A percentile compares a stretch with the other conserved stretches of the same genome.
Conservation (phyloP, 2,888 invertebrate genomes). For the Patella depressa region DNA sequence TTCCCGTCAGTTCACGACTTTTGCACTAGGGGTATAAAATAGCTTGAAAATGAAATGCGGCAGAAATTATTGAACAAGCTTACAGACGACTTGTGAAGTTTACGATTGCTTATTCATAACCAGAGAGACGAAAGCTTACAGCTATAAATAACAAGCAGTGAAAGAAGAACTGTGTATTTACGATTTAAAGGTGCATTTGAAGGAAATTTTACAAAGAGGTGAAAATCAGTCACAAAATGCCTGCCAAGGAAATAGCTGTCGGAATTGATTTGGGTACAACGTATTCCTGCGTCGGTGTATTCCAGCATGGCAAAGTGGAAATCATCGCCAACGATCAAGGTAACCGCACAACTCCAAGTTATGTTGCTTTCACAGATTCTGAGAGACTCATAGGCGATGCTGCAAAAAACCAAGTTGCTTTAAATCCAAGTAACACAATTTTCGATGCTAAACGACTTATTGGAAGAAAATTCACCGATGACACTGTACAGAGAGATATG, state of each 20-base stretch:
- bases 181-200: too few relatives aligned
- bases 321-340: slow-evolving; percentile 75
- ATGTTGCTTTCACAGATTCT: slow-evolving; percentile 79
- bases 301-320: slow-evolving; percentile 72
- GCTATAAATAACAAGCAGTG: too few relatives aligned
- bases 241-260: slow-evolving; percentile 72
- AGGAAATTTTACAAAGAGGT: too few relatives aligned
- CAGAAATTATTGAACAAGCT: too few relatives aligned
- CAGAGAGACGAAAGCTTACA: too few relatives aligned
- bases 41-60: too few relatives aligned
- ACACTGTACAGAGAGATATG: slow-evolving; percentile 58
- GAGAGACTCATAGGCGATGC: slow-evolving; percentile 72
- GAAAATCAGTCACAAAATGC: too few relatives aligned
- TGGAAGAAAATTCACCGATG: slow-evolving; percentile 58
- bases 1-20: background rate
- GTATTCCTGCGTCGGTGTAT: slow-evolving; percentile 75
- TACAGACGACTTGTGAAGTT: too few relatives aligned
- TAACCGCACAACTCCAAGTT: slow-evolving; percentile 81
- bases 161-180: too few relatives aligned
- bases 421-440: slow-evolving; percentile 83
- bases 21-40: background rate
- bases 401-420: slow-evolving; percentile 73
- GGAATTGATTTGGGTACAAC: slow-evolving; percentile 92
- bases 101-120: too few relatives aligned
- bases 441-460: slow-evolving; percentile 70